These are phyloP conservation scores for Epicampocera succincta DNA, from an alignment of 2,888 invertebrate genomes.

Conservation along the genomic window DNA sequence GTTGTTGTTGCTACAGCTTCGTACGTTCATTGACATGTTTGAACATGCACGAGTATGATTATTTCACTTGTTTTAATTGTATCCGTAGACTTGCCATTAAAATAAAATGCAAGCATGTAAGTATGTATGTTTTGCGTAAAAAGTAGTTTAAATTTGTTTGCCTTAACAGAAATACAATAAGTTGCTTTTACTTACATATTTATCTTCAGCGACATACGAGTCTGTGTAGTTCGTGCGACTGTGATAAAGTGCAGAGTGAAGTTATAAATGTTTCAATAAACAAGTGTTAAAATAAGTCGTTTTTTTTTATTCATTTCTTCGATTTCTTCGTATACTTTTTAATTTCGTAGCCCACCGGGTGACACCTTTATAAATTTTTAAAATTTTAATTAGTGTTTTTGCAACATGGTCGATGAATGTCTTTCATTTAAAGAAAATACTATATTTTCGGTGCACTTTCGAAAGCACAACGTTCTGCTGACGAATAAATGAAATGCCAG, in stretches of 20 bases:
- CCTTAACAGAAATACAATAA: constrained; percentile 21
- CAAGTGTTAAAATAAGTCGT: constrained; percentile 49
- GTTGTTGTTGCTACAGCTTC: constrained; percentile 24
- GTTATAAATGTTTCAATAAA: constrained; percentile 57
- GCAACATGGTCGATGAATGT: background rate
- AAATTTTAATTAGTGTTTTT: constrained; percentile 50
- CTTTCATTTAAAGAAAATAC: background rate
- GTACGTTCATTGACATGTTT: constrained; percentile 55
- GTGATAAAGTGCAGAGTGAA: background rate
- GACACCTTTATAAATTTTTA: constrained; percentile 58
- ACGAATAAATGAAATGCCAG: too few relatives aligned
- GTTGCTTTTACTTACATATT: background rate
- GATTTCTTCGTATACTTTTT: constrained; percentile 13
- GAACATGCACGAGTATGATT: constrained; percentile 46
- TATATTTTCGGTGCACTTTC: too few relatives aligned
- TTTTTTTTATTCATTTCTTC: background rate
- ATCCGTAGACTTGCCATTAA: constrained; percentile 44
- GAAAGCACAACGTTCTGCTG: too few relatives aligned
- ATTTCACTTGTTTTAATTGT: constrained; percentile 44
- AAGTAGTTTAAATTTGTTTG: constrained; percentile 50
- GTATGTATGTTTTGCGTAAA: constrained; percentile 3
- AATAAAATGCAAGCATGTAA: constrained; percentile 20
- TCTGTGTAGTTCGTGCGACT: background rate
- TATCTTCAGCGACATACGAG: background rate
- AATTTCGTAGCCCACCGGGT: constrained; percentile 39